phyloP scores from a whole-genome alignment of 53 echinoderm and acorn worm species.

The Echinarachnius parma region DNA sequence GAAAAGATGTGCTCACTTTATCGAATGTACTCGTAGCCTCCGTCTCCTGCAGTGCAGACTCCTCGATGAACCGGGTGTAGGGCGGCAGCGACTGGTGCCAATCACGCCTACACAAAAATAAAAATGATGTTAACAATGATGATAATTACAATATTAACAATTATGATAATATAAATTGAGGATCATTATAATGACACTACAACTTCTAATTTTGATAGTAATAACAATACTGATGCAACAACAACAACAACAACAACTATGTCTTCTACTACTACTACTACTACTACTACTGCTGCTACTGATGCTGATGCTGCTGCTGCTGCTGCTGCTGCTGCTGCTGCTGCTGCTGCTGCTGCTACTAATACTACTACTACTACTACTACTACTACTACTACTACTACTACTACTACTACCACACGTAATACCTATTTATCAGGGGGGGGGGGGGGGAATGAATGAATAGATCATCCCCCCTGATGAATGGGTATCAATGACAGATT shows the following conservation, averaged over 20 bases:
- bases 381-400: neutral
- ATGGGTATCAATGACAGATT: neutral
- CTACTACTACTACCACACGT: neutral
- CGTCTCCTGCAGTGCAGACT: neutral
- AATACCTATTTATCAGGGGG: neutral
- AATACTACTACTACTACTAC: neutral
- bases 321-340: neutral
- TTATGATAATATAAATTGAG: too few species aligned
- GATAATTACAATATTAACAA: neutral
- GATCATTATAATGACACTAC: too few species aligned
- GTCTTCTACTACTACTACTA: neutral
- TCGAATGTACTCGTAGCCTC: neutral
- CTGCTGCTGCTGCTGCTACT: neutral
- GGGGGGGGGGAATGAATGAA: too few species aligned
- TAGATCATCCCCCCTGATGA: too few species aligned
- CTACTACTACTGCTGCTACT: neutral
- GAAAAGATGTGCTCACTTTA: neutral
- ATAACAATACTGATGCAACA: neutral
- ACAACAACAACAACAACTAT: neutral
- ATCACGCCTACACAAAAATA: constrained; percentile 4
- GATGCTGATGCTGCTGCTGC: neutral
- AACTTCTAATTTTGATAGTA: too few species aligned
- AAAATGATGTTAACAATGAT: neutral
- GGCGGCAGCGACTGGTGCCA: constrained; percentile 36
- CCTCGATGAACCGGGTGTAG: constrained; percentile 18